These are phyloP conservation scores for Campodea augens DNA, from an alignment of 1,140 invertebrate species.

Conservation along the genomic window DNA sequence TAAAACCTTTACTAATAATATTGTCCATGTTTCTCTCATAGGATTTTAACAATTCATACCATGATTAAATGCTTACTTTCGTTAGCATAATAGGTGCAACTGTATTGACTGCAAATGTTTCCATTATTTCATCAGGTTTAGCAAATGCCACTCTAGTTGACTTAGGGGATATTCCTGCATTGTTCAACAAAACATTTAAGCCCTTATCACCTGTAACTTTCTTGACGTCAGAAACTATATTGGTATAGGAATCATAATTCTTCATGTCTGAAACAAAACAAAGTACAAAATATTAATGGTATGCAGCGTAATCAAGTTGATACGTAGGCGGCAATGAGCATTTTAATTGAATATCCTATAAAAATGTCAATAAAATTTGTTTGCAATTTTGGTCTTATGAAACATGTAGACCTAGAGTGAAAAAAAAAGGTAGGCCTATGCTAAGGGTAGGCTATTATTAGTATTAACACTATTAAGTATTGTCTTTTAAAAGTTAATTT, in stretches of 20 bases:
- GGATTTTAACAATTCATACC: background rate
- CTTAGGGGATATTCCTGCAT: conserved; percentile 57
- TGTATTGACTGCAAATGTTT: conserved; percentile 52
- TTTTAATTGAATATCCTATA: no score
- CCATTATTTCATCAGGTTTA: conserved; percentile 44
- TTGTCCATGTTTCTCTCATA: background rate
- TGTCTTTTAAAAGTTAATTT: no score
- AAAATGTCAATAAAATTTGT: no score
- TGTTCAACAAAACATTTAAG: conserved; percentile 68
- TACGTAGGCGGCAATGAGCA: no score
- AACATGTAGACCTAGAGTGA: no score
- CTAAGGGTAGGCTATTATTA: no score
- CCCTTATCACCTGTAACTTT: conserved; percentile 36
- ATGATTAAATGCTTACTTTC: conserved; percentile 52
- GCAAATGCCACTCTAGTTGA: conserved; percentile 47
- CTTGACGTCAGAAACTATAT: background rate
- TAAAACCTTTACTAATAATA: background rate
- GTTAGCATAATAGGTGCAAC: conserved; percentile 63
- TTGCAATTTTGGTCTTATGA: no score
- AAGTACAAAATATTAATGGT: no score
- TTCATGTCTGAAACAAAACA: background rate
- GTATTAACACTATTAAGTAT: no score
- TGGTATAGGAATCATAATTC: background rate
- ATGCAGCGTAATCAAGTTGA: no score
- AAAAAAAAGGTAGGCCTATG: no score